phyloP scores from a whole-genome alignment of 2,888 invertebrate species.

The Leptinotarsa tumamoca region DNA sequence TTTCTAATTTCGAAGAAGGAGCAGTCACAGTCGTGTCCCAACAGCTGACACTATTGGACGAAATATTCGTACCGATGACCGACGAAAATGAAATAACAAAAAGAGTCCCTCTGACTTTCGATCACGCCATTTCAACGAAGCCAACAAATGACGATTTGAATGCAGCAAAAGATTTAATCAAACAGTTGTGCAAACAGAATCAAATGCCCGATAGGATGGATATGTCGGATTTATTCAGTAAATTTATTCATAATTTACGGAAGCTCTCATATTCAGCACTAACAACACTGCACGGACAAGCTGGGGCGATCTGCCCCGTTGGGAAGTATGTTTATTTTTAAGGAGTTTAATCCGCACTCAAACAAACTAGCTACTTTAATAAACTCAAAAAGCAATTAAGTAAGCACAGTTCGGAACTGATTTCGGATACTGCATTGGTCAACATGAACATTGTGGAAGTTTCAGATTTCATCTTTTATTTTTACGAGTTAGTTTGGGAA shows the following conservation, averaged over 20 bases:
- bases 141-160: constrained; percentile 79
- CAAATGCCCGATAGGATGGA: constrained; percentile 73
- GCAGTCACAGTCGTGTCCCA: constrained; percentile 77
- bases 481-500: too few relatives aligned
- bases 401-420: constrained; percentile 14
- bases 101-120: constrained; percentile 77
- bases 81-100: constrained; percentile 70
- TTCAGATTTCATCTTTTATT: background rate
- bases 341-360: constrained; percentile 19
- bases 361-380: constrained; percentile 18
- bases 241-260: constrained; percentile 76
- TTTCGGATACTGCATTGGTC: background rate
- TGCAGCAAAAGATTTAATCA: constrained; percentile 77
- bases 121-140: constrained; percentile 76
- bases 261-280: constrained; percentile 78
- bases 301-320: constrained; percentile 74
- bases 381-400: constrained; percentile 14
- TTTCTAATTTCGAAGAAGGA: constrained; percentile 80
- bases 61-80: constrained; percentile 66
- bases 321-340: constrained; percentile 74
- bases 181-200: constrained; percentile 74
- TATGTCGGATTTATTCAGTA: constrained; percentile 74
- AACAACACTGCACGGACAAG: constrained; percentile 74
- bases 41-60: constrained; percentile 70
- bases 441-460: background rate